These are phyloP conservation scores for Helicolenus hilgendorfi DNA, from an alignment of 2,797 vertebrate species.

Conservation along the genomic window DNA sequence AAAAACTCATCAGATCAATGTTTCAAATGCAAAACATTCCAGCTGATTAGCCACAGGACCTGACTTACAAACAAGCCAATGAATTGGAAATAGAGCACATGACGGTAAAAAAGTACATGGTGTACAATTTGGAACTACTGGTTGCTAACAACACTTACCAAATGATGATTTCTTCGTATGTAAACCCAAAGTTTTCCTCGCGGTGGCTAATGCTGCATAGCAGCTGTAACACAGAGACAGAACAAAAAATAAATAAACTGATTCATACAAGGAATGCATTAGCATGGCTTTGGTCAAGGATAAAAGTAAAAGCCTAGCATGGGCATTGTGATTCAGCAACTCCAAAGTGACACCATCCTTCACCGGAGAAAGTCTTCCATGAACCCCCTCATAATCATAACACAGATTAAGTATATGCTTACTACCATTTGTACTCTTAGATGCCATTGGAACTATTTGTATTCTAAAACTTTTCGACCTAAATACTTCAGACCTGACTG, in stretches of 20 bases:
- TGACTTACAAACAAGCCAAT: background rate
- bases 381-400: too few species aligned
- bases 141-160: conserved; percentile 91
- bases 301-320: background rate
- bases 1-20: background rate
- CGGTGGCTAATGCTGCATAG: conserved; percentile 96
- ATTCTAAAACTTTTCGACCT: too few species aligned
- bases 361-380: too few species aligned
- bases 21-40: background rate
- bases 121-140: background rate
- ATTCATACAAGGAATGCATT: background rate
- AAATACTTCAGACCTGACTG: too few species aligned
- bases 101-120: background rate
- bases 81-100: background rate
- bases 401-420: too few species aligned
- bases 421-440: too few species aligned
- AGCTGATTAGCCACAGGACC: background rate
- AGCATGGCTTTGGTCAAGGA: background rate
- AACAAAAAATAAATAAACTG: background rate
- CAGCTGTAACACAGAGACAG: conserved; percentile 88
- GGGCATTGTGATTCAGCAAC: background rate
- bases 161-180: conserved; percentile 98
- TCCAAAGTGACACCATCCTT: too few species aligned
- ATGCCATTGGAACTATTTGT: too few species aligned
- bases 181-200: conserved; percentile 97